A percentile compares a stretch with the other conserved stretches of the same genome.
Conservation (phyloP, 1,140 invertebrate species). For the Caenorhabditis inopinata region DNA sequence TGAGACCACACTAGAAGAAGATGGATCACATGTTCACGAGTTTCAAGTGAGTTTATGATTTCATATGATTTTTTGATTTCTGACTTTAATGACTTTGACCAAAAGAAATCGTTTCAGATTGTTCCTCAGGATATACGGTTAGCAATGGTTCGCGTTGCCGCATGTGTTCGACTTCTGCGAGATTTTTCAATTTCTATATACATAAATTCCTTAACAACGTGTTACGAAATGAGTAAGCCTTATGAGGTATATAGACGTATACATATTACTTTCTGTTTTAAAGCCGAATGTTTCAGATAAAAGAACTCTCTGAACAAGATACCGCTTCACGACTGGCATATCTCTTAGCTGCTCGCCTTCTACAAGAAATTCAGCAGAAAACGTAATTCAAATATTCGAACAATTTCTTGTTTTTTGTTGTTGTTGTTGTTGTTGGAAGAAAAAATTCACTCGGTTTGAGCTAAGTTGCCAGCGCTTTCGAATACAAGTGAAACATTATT, state of each 20-base stretch:
- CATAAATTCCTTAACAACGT: constrained; percentile 26
- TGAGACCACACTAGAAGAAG: constrained; percentile 73
- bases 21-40: constrained; percentile 29
- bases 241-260: constrained; percentile 78
- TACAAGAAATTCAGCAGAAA: neutral
- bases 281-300: neutral
- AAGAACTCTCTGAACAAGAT: neutral
- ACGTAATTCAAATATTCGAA: neutral
- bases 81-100: too few relatives aligned
- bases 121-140: constrained; percentile 76
- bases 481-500: too few relatives aligned
- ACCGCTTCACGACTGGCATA: neutral
- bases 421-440: neutral
- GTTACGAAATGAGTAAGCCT: constrained; percentile 18
- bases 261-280: constrained; percentile 69
- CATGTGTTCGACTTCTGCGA: constrained; percentile 83
- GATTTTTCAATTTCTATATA: constrained; percentile 83
- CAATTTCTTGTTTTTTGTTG: neutral
- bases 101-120: constrained; percentile 69
- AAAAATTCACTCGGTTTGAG: too few relatives aligned
- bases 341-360: neutral
- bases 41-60: constrained; percentile 6
- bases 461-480: too few relatives aligned
- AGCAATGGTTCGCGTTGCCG: constrained; percentile 81
- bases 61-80: too few relatives aligned